phyloP scores from a whole-genome alignment of 2,888 invertebrate genomes.

The Griposia aprilina region DNA sequence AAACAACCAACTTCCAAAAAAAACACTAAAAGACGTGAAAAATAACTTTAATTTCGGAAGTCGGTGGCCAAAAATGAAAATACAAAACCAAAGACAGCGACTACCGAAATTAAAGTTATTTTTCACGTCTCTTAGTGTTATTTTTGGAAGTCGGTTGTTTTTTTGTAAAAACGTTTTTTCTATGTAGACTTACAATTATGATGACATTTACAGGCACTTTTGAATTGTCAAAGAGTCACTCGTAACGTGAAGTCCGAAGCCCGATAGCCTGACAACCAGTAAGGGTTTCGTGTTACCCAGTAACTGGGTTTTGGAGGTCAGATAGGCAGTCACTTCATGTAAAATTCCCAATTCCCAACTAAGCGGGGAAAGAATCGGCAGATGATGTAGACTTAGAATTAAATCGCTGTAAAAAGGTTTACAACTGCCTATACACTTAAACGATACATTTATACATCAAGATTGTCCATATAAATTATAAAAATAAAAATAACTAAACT shows the following conservation, averaged over 20 bases:
- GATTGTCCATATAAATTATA: not conserved
- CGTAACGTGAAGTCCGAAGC: not conserved
- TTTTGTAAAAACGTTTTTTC: too few species aligned
- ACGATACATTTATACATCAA: not conserved
- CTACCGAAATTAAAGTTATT: too few species aligned
- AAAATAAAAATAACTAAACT: conserved; percentile 5
- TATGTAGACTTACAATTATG: not conserved
- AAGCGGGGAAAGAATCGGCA: not conserved
- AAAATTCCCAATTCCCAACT: not conserved
- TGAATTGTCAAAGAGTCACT: too few species aligned
- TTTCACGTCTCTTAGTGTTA: too few species aligned
- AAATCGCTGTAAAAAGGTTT: not conserved
- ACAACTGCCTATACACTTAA: not conserved
- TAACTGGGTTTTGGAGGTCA: not conserved
- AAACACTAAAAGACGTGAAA: too few species aligned
- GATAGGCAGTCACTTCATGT: not conserved
- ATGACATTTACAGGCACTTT: not conserved
- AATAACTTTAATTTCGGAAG: too few species aligned
- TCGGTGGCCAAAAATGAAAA: too few species aligned
- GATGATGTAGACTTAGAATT: not conserved
- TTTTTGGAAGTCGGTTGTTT: too few species aligned
- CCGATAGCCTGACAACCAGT: not conserved
- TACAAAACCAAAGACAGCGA: too few species aligned
- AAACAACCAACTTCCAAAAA: too few species aligned
- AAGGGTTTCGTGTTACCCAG: not conserved